phyloP scores from a whole-genome alignment of 2,113 vertebrate species.

The Syngnathus typhle region DNA sequence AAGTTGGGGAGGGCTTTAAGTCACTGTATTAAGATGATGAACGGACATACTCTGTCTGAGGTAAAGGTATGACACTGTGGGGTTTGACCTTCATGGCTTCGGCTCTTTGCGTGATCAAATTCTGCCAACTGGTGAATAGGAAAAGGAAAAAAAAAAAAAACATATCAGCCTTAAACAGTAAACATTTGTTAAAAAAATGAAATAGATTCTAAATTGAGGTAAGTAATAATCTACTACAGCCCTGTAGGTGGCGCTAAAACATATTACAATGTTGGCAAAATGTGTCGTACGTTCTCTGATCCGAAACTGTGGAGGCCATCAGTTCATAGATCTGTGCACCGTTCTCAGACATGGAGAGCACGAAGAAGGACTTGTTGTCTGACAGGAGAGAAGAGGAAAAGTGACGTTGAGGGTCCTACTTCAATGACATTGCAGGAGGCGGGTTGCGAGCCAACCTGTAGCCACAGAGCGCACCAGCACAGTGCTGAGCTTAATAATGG shows the following conservation, averaged over 20 bases:
- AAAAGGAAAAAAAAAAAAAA: not conserved
- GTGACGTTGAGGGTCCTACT: not conserved
- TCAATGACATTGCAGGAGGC: not conserved
- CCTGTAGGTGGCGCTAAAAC: not conserved
- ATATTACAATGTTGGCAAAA: not conserved
- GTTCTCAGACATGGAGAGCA: slow-evolving; percentile 95
- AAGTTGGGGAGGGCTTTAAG: not conserved
- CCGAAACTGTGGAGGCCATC: slow-evolving; percentile 92
- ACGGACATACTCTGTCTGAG: slow-evolving; percentile 65
- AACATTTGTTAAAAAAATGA: not conserved
- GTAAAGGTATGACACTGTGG: slow-evolving; percentile 77
- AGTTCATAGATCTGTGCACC: slow-evolving; percentile 98
- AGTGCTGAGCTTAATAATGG: slow-evolving; percentile 90
- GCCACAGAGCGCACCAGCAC: slow-evolving; percentile 94
- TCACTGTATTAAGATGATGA: not conserved
- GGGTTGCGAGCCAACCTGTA: slow-evolving; percentile 73
- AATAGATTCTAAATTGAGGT: not conserved
- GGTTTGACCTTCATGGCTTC: slow-evolving; percentile 82
- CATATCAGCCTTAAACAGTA: slow-evolving; percentile 1
- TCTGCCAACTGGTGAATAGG: slow-evolving; percentile 82
- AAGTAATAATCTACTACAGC: not conserved
- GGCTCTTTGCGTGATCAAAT: slow-evolving; percentile 85
- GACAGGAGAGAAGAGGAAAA: slow-evolving; percentile 19
- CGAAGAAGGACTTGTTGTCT: slow-evolving; percentile 98
- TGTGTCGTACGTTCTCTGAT: slow-evolving; percentile 86